These are phyloP conservation scores for Hipparchia sbordonii DNA, from an alignment of 2,888 invertebrate genomes.

Conservation along the genomic window DNA sequence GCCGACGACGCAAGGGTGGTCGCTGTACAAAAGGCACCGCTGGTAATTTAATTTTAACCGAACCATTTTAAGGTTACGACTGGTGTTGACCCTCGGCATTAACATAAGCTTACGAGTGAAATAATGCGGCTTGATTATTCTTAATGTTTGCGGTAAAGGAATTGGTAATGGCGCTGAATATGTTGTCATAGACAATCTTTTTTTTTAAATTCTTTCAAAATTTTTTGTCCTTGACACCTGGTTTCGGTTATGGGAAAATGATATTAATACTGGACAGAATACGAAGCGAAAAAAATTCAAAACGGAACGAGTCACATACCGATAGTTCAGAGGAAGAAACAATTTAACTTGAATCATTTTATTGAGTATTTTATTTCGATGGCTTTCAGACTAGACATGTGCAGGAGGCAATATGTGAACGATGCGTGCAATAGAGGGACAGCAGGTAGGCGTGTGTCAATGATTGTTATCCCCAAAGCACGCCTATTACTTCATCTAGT, in stretches of 20 bases:
- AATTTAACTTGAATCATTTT: conserved; percentile 47
- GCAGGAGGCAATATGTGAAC: conserved; percentile 96
- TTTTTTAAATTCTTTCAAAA: conserved; percentile 31
- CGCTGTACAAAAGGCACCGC: conserved; percentile 99
- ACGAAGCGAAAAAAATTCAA: neutral
- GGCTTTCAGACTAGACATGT: conserved; percentile 98
- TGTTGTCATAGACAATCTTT: conserved; percentile 48
- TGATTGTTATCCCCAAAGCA: conserved; percentile 69
- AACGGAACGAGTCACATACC: neutral
- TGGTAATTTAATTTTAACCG: conserved; percentile 88
- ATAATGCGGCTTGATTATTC: conserved; percentile 73
- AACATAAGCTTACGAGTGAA: conserved; percentile 76
- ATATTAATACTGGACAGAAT: neutral
- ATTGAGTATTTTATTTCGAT: conserved; percentile 81
- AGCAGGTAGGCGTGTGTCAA: conserved; percentile 91
- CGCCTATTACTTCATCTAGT: conserved; percentile 68
- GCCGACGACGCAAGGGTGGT: conserved; percentile 97
- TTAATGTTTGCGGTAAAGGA: conserved; percentile 77
- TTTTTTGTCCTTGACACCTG: conserved; percentile 28
- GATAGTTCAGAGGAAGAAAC: conserved; percentile 19
- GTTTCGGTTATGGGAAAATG: conserved; percentile 35
- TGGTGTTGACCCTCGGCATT: conserved; percentile 71
- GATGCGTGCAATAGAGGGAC: conserved; percentile 99
- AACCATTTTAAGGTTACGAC: conserved; percentile 59
- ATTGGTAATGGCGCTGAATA: conserved; percentile 82